Percentiles rank a stretch among this genome's conserved stretches.
Evolutionary conservation across 2,113 vertebrate species (phyloP).

Genomic region (Cricetomys ansorgei): DNA sequence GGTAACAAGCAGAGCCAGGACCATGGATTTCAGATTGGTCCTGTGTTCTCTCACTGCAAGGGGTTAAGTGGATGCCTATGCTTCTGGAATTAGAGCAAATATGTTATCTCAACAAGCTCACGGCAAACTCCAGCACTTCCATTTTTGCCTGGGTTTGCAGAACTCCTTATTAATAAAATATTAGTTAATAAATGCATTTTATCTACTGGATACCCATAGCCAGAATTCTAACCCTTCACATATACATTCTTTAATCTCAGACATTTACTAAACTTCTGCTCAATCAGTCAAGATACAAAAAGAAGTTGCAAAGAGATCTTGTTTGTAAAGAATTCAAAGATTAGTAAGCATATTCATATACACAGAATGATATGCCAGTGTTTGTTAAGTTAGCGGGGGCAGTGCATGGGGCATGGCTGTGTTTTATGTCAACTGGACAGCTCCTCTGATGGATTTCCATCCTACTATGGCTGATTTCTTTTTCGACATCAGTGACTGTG

Average conservation of each 20-base stretch:
- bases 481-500: background rate
- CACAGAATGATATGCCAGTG: background rate
- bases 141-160: background rate
- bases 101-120: background rate
- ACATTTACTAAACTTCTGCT: background rate
- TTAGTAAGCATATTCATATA: background rate
- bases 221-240: background rate
- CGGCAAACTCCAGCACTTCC: background rate
- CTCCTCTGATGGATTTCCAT: background rate
- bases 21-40: background rate
- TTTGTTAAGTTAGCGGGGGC: background rate
- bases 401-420: no score
- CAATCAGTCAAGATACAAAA: background rate
- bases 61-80: background rate
- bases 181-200: background rate
- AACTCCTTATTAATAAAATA: conserved; percentile 22
- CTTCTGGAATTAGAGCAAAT: background rate
- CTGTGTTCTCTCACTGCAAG: background rate
- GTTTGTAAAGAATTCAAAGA: background rate
- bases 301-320: background rate
- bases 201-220: background rate
- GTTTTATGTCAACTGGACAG: background rate
- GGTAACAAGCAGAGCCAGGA: background rate
- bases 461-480: background rate
- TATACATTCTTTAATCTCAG: background rate